Conservation (phyloP, 2,113 vertebrate species). For the Megalops atlanticus region DNA sequence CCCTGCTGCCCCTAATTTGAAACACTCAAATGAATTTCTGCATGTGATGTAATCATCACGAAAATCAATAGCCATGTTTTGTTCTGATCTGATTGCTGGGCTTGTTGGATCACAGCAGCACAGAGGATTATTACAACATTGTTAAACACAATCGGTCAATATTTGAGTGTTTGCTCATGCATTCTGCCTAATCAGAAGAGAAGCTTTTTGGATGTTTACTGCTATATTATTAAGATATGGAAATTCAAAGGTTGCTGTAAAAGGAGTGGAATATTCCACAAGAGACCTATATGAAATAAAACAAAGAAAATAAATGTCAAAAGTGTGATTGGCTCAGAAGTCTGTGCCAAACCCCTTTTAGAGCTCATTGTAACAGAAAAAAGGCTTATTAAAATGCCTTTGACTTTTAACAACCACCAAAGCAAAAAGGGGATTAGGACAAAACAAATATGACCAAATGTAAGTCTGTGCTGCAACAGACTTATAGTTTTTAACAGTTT, state of each 20-base stretch:
- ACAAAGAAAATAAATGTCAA: background rate
- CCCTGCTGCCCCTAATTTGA: slow-evolving; percentile 37
- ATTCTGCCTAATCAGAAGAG: background rate
- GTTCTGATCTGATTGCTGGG: background rate
- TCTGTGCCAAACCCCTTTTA: background rate
- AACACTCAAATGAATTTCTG: slow-evolving; percentile 46
- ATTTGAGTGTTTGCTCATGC: slow-evolving; percentile 37
- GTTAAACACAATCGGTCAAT: slow-evolving; percentile 42
- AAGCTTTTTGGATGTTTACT: background rate
- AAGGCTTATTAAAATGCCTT: background rate
- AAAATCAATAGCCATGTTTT: slow-evolving; percentile 45
- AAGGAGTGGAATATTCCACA: background rate
- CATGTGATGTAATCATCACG: slow-evolving; percentile 31
- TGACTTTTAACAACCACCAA: background rate
- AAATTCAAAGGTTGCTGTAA: background rate
- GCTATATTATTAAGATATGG: background rate
- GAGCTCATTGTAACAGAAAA: background rate
- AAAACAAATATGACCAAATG: background rate
- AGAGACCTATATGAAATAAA: background rate
- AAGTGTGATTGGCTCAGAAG: background rate
- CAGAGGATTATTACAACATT: slow-evolving; percentile 43
- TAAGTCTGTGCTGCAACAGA: background rate
- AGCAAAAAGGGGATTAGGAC: background rate
- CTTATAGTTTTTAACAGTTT: too few species aligned
- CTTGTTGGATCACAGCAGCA: slow-evolving; percentile 44